Evolutionary conservation across 2,888 invertebrate species (phyloP).

Genomic region (Alsophila aescularia): DNA sequence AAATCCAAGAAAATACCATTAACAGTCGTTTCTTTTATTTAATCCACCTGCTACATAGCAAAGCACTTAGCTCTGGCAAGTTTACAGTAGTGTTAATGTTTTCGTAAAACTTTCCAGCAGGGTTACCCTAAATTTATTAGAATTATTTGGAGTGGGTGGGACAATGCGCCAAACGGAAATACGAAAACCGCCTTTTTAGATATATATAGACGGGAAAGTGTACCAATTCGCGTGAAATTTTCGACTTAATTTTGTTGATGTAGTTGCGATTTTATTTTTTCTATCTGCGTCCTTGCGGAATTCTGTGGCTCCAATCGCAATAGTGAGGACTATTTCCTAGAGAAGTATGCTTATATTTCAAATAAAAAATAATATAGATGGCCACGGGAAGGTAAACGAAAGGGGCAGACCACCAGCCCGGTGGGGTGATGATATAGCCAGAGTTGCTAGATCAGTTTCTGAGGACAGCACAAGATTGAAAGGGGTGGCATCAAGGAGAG

Average conservation of each 20-base stretch:
- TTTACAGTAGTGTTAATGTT: slow-evolving; percentile 24
- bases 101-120: slow-evolving; percentile 17
- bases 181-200: background rate
- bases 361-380: too few species aligned
- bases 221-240: background rate
- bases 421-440: too few species aligned
- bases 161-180: slow-evolving; percentile 4
- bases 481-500: too few species aligned
- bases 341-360: too few species aligned
- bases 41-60: slow-evolving; percentile 30
- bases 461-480: too few species aligned
- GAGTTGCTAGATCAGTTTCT: too few species aligned
- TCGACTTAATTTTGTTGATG: background rate
- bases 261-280: too few species aligned
- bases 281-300: too few species aligned
- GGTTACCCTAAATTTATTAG: slow-evolving; percentile 20
- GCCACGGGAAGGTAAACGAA: too few species aligned
- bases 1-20: slow-evolving; percentile 3
- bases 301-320: too few species aligned
- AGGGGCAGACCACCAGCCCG: too few species aligned
- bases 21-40: slow-evolving; percentile 29
- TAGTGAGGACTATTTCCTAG: too few species aligned
- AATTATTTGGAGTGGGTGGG: slow-evolving; percentile 9
- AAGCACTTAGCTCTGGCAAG: slow-evolving; percentile 33
- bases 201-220: background rate